phyloP scores from a whole-genome alignment of 2,113 vertebrate genomes.

The Cheilinus undulatus region DNA sequence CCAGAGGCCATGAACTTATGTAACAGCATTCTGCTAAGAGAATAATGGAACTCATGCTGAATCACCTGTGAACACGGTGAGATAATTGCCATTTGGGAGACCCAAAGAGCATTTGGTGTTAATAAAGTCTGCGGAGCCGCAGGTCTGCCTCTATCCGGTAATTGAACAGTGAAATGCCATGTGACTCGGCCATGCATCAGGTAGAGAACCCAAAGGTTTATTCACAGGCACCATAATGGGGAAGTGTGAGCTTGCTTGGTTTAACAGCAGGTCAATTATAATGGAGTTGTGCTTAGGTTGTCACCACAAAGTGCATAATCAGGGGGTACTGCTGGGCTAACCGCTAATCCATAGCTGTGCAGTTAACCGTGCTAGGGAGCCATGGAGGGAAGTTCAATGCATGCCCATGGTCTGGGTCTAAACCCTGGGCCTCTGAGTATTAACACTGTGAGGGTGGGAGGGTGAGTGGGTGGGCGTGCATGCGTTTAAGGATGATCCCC shows the following conservation, averaged over 20 bases:
- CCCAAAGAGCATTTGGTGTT: conserved; percentile 66
- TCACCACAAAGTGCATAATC: conserved; percentile 71
- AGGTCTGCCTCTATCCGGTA: conserved; percentile 64
- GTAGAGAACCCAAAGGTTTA: conserved; percentile 71
- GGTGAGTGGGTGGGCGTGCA: neutral
- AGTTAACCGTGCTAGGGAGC: conserved; percentile 62
- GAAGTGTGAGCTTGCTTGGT: conserved; percentile 62
- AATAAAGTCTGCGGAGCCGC: conserved; percentile 66
- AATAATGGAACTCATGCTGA: conserved; percentile 75
- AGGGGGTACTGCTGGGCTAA: conserved; percentile 66
- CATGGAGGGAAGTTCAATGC: conserved; percentile 52
- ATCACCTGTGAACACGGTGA: conserved; percentile 76
- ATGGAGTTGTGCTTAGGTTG: conserved; percentile 70
- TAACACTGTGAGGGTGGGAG: neutral
- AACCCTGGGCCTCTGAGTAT: conserved; percentile 37
- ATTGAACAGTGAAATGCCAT: conserved; percentile 72
- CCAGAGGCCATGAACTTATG: conserved; percentile 59
- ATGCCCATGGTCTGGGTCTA: conserved; percentile 33
- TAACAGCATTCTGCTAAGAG: conserved; percentile 53
- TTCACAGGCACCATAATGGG: conserved; percentile 57
- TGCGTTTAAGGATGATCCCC: conserved; percentile 3
- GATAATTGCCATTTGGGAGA: conserved; percentile 77
- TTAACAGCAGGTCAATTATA: conserved; percentile 73
- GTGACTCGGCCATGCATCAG: conserved; percentile 63
- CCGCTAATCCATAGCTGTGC: conserved; percentile 75